Conservation (phyloP, 2,113 vertebrate species). For the Microcebus tavaratra region DNA sequence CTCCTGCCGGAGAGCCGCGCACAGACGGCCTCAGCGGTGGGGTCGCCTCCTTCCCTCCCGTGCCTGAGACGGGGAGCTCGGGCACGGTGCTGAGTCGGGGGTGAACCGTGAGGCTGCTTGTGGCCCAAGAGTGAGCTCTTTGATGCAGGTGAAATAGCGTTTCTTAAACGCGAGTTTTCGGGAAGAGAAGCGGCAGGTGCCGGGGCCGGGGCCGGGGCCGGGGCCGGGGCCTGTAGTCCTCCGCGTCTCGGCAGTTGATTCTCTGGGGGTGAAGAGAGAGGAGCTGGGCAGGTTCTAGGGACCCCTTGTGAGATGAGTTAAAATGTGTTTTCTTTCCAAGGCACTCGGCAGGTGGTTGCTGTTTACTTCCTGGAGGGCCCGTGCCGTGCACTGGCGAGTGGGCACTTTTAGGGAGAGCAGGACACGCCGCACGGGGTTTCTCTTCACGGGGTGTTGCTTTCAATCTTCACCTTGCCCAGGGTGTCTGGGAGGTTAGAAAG, state of each 20-base stretch:
- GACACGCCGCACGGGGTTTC: accelerated
- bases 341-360: too few relatives aligned
- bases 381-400: not conserved
- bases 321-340: too few relatives aligned
- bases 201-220: too few relatives aligned
- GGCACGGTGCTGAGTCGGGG: accelerated
- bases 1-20: accelerated
- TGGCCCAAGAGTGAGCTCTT: not conserved
- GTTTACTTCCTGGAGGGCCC: not conserved
- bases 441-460: not conserved
- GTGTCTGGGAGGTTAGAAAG: too few relatives aligned
- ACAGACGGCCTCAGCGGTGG: too few relatives aligned
- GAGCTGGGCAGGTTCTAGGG: not conserved
- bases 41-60: too few relatives aligned
- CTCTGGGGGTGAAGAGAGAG: not conserved
- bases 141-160: too few relatives aligned
- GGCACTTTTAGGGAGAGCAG: not conserved
- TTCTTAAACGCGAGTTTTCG: not conserved
- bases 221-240: not conserved
- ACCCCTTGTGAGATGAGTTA: not conserved
- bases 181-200: not conserved
- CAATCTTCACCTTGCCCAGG: too few relatives aligned
- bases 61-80: accelerated
- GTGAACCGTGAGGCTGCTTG: not conserved
- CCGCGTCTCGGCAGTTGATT: accelerated